phyloP scores from a whole-genome alignment of 2,113 vertebrate genomes.

The Hippocampus guttulatus region DNA sequence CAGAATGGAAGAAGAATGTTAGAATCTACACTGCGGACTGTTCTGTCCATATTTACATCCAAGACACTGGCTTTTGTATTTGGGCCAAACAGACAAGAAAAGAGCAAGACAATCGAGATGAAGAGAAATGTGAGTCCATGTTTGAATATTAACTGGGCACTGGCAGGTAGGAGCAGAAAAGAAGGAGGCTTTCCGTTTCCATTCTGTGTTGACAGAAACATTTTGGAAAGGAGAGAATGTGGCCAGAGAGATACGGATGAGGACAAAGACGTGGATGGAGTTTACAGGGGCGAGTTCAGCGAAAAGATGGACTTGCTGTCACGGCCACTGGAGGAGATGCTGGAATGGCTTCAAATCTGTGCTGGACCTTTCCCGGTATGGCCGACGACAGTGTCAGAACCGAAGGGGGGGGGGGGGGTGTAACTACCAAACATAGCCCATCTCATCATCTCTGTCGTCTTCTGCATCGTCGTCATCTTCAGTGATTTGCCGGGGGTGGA shows the following conservation, averaged over 20 bases:
- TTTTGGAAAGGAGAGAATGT: conserved; percentile 31
- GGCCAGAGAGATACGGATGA: conserved; percentile 29
- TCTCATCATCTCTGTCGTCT: conserved; percentile 92
- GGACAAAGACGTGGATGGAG: neutral
- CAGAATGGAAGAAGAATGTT: conserved; percentile 31
- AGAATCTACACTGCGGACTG: conserved; percentile 38
- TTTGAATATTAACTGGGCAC: conserved; percentile 23
- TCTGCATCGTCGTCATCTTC: conserved; percentile 92
- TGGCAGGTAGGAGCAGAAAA: conserved; percentile 28
- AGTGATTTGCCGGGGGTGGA: conserved; percentile 80
- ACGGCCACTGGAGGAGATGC: conserved; percentile 51
- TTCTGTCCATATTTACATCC: conserved; percentile 65
- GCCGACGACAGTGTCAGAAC: conserved; percentile 47
- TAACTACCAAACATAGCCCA: conserved; percentile 82
- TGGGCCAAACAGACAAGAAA: conserved; percentile 46
- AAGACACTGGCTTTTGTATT: conserved; percentile 48
- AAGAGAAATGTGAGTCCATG: conserved; percentile 20
- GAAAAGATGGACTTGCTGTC: conserved; percentile 43
- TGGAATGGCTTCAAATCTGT: conserved; percentile 79
- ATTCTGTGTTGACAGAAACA: conserved; percentile 35
- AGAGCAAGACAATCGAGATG: conserved; percentile 16
- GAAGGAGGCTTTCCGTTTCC: conserved; percentile 40
- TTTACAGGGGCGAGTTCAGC: conserved; percentile 42
- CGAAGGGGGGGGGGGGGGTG: conserved; percentile 28
- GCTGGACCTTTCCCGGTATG: conserved; percentile 69